Evolutionary conservation across 1,140 invertebrate species (phyloP), one percentile per base, ranked within the genome.

Genomic region (Temnothorax curvispinosus): DNA sequence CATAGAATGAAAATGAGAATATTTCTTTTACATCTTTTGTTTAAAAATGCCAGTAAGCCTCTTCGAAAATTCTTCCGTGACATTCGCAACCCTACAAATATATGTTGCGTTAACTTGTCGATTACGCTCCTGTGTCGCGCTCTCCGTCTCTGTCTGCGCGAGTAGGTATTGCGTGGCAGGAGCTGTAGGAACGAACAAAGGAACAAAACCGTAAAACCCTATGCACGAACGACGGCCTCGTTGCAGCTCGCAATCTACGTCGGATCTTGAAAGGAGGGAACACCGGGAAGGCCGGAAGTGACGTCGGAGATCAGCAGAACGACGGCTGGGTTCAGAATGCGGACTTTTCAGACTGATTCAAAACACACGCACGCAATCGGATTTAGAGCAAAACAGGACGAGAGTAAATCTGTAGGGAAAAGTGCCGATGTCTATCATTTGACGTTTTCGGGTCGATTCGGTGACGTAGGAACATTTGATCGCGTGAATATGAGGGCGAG

Each of bases 241-340:
- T 75, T 82, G 82, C 41, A 32, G 58, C 71, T 87, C 58, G 47
- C 88, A 85, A 89, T 90, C 88, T 89, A 87, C 38, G 85, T 89
- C 78, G 56, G 78, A 90, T 90, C 89, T 89, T 72, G 74, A 89
- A 89, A 54, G 64, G 44, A 71, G 78, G 78, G 76, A 80, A 44
- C 78, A 74, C 58, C 32, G 84, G 27, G 60, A 77, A 50, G 35
- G 41, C 71, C 88, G 88, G 89, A 90, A 89, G 74, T 89, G 89
- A 90, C 85, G 89, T 90, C 86, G 69, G 74, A 82, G 88, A 90
- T 90, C 89, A 85, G 47, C 38, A 32, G n/a, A 78, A 50, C 77
- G 72, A 75, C 78, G 71, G 88, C 52, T 89, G 52, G 54, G 41
- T 56, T 58, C n/a, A 52, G 85, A 78, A 80, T 85, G 87, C 60